Evolutionary conservation across 1,140 invertebrate genomes (phyloP).

Genomic region (Brachionus paranguensis): DNA sequence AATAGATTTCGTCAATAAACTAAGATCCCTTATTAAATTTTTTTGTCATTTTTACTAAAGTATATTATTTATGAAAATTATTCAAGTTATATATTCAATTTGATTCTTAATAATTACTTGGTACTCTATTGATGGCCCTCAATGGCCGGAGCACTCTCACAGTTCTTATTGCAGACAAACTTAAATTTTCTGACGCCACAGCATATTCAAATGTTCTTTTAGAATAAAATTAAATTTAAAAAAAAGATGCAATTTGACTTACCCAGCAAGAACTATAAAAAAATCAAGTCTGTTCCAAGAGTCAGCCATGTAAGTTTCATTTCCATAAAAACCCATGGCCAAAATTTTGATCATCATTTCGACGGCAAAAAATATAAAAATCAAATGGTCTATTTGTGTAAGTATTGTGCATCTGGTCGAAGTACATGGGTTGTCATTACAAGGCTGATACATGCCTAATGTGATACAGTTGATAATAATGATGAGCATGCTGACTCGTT

Average conservation of each 20-base stretch:
- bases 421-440: slow-evolving; percentile 68
- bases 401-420: slow-evolving; percentile 86
- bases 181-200: slow-evolving; percentile 89
- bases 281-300: slow-evolving; percentile 95
- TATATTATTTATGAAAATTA: no score
- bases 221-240: slow-evolving; percentile 45
- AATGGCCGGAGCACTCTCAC: slow-evolving; percentile 90
- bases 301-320: slow-evolving; percentile 88
- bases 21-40: no score
- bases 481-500: slow-evolving; percentile 92
- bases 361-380: slow-evolving; percentile 91
- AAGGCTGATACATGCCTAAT: slow-evolving; percentile 97
- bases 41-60: no score
- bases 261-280: slow-evolving; percentile 95
- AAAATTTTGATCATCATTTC: slow-evolving; percentile 88
- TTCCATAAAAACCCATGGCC: slow-evolving; percentile 94
- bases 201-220: slow-evolving; percentile 84
- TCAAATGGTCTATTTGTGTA: slow-evolving; percentile 93
- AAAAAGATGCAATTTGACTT: slow-evolving; percentile 50
- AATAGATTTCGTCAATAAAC: no score
- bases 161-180: slow-evolving; percentile 92
- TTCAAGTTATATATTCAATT: no score
- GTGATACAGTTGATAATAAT: slow-evolving; percentile 97
- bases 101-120: slow-evolving; percentile 66
- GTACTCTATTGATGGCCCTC: slow-evolving; percentile 96